Evolutionary conservation across 2,888 invertebrate genomes (phyloP).

Genomic region (Chrysina gloriosa): DNA sequence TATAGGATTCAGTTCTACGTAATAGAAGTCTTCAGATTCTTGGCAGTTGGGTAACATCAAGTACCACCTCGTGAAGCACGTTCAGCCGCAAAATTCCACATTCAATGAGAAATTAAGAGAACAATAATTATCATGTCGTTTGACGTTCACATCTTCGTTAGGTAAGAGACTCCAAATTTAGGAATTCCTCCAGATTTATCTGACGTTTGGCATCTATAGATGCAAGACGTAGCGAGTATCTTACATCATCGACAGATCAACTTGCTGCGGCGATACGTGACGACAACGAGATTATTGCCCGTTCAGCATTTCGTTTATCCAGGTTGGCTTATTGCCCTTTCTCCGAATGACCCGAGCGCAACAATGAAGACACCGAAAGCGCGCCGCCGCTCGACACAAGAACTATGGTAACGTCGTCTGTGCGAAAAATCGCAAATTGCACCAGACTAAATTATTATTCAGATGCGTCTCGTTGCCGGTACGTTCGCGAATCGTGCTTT

Average conservation of each 20-base stretch:
- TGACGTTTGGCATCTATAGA: no score
- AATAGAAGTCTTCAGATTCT: no score
- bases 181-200: no score
- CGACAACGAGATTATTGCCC: conserved; percentile 17
- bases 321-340: conserved; percentile 14
- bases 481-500: conserved; percentile 27
- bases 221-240: no score
- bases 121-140: no score
- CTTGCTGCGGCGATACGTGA: neutral
- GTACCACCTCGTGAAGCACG: no score
- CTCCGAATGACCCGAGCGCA: neutral
- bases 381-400: neutral
- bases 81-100: no score
- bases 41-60: no score
- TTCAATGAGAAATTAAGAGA: no score
- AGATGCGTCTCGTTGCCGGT: conserved; percentile 24
- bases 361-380: conserved; percentile 22
- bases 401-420: neutral
- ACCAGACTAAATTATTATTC: conserved; percentile 22
- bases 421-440: conserved; percentile 18
- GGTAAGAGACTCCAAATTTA: no score
- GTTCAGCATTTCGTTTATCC: conserved; percentile 20
- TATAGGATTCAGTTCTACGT: no score
- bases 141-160: no score
- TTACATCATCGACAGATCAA: conserved; percentile 7